Conservation (phyloP, 1,140 invertebrate genomes). For the Sipha flava region DNA sequence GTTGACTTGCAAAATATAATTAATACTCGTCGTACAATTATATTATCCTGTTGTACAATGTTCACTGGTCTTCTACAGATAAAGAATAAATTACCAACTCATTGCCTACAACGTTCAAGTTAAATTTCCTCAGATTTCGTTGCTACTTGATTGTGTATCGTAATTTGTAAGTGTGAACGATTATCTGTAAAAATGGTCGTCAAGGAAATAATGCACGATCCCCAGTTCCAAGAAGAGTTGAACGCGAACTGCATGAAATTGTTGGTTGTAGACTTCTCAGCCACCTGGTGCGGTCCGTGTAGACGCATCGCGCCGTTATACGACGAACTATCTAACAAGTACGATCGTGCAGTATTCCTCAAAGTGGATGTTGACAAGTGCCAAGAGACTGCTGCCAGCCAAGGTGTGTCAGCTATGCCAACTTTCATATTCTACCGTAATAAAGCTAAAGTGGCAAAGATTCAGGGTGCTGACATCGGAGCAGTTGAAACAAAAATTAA, state of each 20-base stretch:
- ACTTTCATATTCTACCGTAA: conserved; percentile 96
- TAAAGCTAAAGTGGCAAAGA: conserved; percentile 65
- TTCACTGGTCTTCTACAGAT: too few relatives aligned
- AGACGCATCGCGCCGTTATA: conserved; percentile 84
- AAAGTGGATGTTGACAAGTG: conserved; percentile 92
- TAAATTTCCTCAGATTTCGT: not conserved
- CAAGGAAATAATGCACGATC: conserved; percentile 56
- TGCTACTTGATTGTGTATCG: not conserved
- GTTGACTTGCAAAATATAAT: not conserved
- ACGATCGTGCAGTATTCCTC: conserved; percentile 80
- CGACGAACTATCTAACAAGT: conserved; percentile 73
- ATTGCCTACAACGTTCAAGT: too few relatives aligned
- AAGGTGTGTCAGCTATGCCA: conserved; percentile 91
- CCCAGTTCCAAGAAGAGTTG: conserved; percentile 75
- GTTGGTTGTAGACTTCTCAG: conserved; percentile 91
- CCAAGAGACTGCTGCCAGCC: conserved; percentile 68
- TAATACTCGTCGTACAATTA: not conserved
- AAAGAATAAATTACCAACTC: too few relatives aligned
- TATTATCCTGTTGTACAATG: too few relatives aligned
- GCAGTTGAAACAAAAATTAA: conserved; percentile 81
- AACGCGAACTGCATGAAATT: conserved; percentile 69
- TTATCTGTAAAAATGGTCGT: conserved; percentile 39
- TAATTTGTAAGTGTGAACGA: not conserved
- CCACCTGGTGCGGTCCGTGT: conserved; percentile 91
- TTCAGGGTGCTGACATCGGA: conserved; percentile 75